These are phyloP conservation scores for Gymnocypris eckloni DNA, from an alignment of 2,797 vertebrate genomes.

Conservation along the genomic window DNA sequence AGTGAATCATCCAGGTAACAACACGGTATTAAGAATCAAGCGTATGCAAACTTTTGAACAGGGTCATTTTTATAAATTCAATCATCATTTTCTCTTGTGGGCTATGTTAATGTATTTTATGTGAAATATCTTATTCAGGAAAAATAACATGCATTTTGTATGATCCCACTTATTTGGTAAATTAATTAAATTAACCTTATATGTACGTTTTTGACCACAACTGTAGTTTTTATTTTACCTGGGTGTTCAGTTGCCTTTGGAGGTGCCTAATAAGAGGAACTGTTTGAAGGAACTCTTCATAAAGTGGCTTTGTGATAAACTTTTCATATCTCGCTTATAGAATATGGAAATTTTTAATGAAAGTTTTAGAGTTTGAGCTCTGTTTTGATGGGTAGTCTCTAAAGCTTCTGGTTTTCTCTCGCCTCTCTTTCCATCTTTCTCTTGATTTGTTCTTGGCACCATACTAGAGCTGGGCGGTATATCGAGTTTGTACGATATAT, in stretches of 20 bases:
- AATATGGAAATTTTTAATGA: background rate
- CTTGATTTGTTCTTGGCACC: slow-evolving; percentile 1
- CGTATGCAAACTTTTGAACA: background rate
- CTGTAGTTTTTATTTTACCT: slow-evolving; percentile 1
- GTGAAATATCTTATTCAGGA: background rate
- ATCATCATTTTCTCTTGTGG: background rate
- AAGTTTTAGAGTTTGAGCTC: background rate
- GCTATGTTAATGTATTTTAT: background rate
- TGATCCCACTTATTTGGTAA: background rate
- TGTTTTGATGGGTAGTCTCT: slow-evolving; percentile 13
- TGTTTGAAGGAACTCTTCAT: background rate
- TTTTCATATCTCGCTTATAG: slow-evolving; percentile 14
- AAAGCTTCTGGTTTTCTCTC: slow-evolving; percentile 24
- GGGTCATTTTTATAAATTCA: background rate
- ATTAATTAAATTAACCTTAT: background rate
- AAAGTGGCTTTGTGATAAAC: background rate
- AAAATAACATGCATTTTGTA: background rate
- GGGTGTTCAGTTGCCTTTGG: slow-evolving; percentile 1
- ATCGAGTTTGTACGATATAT: no score
- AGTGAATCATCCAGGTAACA: background rate
- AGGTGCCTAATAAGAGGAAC: background rate
- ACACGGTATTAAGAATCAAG: background rate
- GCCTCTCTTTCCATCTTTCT: slow-evolving; percentile 5
- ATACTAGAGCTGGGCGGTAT: background rate
- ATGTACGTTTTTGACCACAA: background rate